Evolutionary conservation across 2,113 vertebrate species (phyloP).

Genomic region (Dolichotis patagonum): DNA sequence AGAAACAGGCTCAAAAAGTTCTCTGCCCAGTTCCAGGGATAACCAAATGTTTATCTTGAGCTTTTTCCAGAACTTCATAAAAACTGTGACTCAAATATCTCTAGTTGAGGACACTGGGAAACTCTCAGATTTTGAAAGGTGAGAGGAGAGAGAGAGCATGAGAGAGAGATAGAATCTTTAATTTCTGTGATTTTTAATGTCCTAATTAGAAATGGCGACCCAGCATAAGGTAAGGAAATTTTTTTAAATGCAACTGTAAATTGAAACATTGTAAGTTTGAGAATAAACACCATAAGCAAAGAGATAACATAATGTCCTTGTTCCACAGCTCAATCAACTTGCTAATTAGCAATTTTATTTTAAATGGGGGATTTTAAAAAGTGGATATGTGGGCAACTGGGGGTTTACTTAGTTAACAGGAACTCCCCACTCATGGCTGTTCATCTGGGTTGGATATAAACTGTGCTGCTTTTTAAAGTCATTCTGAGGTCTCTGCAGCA

Average conservation of each 20-base stretch:
- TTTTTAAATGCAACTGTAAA: not conserved
- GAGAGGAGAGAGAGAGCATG: not conserved
- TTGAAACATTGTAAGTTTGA: not conserved
- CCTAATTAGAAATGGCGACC: not conserved
- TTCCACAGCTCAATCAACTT: not conserved
- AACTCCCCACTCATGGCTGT: not conserved
- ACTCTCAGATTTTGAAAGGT: not conserved
- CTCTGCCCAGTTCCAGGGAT: not conserved
- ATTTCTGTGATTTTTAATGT: not conserved
- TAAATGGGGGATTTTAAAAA: not conserved
- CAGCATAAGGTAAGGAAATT: not conserved
- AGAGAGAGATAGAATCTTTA: not conserved
- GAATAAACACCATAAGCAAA: not conserved
- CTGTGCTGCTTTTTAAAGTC: not conserved
- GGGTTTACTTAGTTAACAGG: not conserved
- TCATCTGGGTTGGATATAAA: not conserved
- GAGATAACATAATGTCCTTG: not conserved
- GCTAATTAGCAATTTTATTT: not conserved
- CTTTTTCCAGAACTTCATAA: not conserved
- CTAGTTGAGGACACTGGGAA: not conserved
- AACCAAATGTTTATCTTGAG: not conserved
- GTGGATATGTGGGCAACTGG: not conserved
- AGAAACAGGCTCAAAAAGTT: not conserved
- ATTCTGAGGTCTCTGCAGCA: not conserved
- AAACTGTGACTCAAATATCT: not conserved